phyloP scores from a whole-genome alignment of 2,113 vertebrate species.

The Myotis davidii region DNA sequence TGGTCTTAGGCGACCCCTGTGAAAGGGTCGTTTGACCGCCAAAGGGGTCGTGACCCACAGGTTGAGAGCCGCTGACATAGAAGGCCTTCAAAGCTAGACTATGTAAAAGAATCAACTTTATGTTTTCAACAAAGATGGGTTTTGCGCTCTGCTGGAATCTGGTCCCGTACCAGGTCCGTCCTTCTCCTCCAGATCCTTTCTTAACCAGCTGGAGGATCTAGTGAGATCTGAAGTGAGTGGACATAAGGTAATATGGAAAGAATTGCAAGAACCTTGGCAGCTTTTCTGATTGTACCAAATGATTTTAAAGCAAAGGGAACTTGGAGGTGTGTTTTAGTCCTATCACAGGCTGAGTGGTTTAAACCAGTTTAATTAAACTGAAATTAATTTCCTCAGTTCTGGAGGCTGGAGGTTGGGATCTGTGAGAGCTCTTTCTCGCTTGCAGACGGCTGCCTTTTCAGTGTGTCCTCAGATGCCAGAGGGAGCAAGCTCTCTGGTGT shows the following conservation, averaged over 20 bases:
- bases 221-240: background rate
- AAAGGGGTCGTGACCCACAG: too few species aligned
- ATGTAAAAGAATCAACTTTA: background rate
- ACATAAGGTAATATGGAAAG: background rate
- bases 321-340: background rate
- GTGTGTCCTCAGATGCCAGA: background rate
- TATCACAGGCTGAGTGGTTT: background rate
- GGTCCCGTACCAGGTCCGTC: background rate
- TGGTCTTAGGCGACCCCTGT: too few species aligned
- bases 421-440: background rate
- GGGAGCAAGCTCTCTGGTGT: background rate
- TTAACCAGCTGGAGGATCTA: background rate
- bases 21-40: too few species aligned
- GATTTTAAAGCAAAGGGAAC: slow-evolving; percentile 16
- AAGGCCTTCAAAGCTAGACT: background rate
- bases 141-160: background rate
- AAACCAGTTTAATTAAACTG: background rate
- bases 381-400: background rate
- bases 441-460: background rate
- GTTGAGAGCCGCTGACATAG: too few species aligned
- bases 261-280: background rate
- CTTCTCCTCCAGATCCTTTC: background rate
- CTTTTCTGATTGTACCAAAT: background rate
- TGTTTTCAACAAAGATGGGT: background rate
- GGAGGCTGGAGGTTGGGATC: background rate